phyloP scores from a whole-genome alignment of 2,113 vertebrate species.

The Ptyas mucosa region DNA sequence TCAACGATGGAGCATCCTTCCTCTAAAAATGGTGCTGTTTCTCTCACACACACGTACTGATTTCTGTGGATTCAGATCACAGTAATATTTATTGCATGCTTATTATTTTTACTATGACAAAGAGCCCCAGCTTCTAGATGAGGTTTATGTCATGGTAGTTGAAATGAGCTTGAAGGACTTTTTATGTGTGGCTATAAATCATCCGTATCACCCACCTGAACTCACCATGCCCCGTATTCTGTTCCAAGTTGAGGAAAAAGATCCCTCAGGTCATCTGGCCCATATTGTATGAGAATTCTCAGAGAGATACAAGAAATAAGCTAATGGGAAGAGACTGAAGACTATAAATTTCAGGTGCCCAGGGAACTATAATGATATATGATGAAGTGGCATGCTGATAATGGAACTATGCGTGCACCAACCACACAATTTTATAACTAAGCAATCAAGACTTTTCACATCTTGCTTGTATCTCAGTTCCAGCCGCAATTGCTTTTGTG shows the following conservation, averaged over 20 bases:
- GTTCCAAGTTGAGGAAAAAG: slow-evolving; percentile 6
- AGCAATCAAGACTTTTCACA: not conserved
- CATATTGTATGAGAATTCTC: slow-evolving; percentile 23
- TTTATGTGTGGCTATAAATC: not conserved
- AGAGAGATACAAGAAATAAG: not conserved
- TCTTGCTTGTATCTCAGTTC: slow-evolving; percentile 2
- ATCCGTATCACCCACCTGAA: not conserved
- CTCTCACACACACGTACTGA: not conserved
- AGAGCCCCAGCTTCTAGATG: not conserved
- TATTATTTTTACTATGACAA: slow-evolving; percentile 1
- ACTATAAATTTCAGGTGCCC: not conserved
- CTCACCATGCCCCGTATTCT: not conserved
- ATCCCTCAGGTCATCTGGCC: not conserved
- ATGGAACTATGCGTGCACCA: not conserved
- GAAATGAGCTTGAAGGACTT: not conserved
- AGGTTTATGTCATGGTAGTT: not conserved
- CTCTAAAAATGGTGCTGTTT: not conserved
- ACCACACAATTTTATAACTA: slow-evolving; percentile 6
- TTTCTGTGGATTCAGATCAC: not conserved
- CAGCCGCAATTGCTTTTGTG: not conserved
- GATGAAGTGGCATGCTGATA: not conserved
- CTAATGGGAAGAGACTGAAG: not conserved
- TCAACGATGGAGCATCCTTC: not conserved
- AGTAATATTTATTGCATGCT: slow-evolving; percentile 10
- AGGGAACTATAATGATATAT: not conserved